These are phyloP conservation scores for Odontamblyopus rebecca DNA, from an alignment of 2,797 vertebrate species.

Conservation along the genomic window DNA sequence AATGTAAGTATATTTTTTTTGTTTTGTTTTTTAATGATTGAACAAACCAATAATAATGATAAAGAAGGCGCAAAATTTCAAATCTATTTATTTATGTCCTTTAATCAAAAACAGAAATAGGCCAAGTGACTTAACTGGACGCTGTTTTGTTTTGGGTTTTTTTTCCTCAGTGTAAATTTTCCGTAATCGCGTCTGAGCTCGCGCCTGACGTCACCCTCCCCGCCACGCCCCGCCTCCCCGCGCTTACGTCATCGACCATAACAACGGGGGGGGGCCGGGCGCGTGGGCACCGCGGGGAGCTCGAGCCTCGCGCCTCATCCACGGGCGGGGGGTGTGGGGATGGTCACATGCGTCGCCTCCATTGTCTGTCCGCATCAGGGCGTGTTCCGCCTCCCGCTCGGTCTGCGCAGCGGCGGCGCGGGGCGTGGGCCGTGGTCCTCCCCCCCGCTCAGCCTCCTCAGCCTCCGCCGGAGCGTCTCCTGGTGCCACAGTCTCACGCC, in stretches of 20 bases:
- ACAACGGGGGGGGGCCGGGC: constrained; percentile 14
- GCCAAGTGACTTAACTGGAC: no score
- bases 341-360: constrained; percentile 64
- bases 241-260: constrained; percentile 10
- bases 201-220: neutral
- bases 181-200: neutral
- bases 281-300: neutral
- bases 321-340: constrained; percentile 18
- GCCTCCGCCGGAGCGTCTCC: constrained; percentile 32
- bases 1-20: no score
- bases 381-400: constrained; percentile 65
- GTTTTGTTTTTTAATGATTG: no score
- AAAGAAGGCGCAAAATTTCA: no score
- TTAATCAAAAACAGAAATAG: no score
- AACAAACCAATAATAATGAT: no score
- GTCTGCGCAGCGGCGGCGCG: neutral
- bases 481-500: neutral
- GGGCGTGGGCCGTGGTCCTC: constrained; percentile 53
- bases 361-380: constrained; percentile 83
- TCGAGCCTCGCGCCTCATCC: constrained; percentile 42
- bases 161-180: no score
- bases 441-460: neutral
- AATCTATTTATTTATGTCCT: no score
- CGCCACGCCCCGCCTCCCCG: neutral
- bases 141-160: no score